These are phyloP conservation scores for Hydrotaea cyrtoneurina DNA, from an alignment of 2,888 invertebrate species.

Conservation along the genomic window DNA sequence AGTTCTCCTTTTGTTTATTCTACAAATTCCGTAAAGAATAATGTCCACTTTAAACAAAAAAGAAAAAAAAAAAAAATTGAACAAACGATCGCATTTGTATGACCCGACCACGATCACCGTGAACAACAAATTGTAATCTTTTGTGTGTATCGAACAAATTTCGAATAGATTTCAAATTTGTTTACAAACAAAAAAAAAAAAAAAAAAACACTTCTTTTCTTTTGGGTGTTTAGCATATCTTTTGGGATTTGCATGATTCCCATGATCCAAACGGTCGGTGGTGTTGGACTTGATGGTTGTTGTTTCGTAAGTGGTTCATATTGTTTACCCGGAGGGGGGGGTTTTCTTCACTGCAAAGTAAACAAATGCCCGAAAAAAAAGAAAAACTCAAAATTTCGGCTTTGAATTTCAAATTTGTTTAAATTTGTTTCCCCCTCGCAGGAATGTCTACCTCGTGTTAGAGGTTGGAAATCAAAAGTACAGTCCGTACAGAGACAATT, in stretches of 20 bases:
- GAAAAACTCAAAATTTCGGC: conserved; percentile 3
- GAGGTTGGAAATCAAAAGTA: conserved; percentile 3
- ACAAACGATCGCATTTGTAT: background rate
- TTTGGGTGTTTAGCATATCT: background rate
- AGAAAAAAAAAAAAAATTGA: too few relatives aligned
- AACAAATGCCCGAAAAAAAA: background rate
- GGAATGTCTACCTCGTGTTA: background rate
- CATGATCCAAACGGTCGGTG: background rate
- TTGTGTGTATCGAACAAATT: conserved; percentile 35
- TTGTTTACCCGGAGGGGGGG: background rate
- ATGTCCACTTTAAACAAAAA: conserved; percentile 12
- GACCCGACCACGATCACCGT: background rate
- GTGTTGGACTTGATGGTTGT: too few relatives aligned
- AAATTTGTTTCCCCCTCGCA: background rate
- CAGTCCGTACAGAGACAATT: background rate
- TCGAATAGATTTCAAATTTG: conserved; percentile 24
- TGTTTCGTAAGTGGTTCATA: conserved; percentile 19
- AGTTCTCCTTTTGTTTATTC: background rate
- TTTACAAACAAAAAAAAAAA: conserved; percentile 7
- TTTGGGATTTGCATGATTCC: background rate
- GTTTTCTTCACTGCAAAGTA: background rate
- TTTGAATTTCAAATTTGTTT: conserved; percentile 29
- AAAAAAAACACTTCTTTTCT: background rate
- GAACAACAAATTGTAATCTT: background rate
- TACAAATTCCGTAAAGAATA: background rate